Percentiles rank a stretch among this genome's conserved stretches.
Evolutionary conservation across 2,113 vertebrate species (phyloP).

Genomic region (Megaceryle torquata): DNA sequence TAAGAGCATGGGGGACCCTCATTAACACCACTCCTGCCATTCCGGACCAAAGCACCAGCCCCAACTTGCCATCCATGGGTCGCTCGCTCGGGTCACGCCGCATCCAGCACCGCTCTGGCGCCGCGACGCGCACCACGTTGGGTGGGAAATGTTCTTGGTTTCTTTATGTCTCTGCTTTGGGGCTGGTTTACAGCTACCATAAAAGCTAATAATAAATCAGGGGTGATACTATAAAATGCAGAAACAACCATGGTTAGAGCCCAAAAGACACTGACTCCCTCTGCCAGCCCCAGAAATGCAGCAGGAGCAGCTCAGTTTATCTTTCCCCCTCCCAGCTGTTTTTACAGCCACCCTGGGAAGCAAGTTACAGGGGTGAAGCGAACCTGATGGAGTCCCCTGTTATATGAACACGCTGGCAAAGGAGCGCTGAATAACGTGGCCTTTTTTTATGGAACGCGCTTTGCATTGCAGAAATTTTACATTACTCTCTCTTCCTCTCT

Average conservation of each 20-base stretch:
- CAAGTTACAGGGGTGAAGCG: background rate
- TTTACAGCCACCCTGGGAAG: background rate
- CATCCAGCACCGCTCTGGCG: background rate
- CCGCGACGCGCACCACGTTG: background rate
- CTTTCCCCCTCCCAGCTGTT: background rate
- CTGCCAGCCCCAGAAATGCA: background rate
- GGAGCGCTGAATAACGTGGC: background rate
- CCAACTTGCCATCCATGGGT: fast-evolving
- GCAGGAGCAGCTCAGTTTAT: background rate
- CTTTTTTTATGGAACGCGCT: background rate
- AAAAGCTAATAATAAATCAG: slow-evolving; percentile 68
- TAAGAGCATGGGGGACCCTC: background rate
- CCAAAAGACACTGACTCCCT: background rate
- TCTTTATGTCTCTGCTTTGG: slow-evolving; percentile 62
- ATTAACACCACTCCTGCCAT: fast-evolving
- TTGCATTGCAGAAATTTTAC: slow-evolving; percentile 55
- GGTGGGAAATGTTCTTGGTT: slow-evolving; percentile 1
- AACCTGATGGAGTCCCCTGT: background rate
- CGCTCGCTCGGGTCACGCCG: background rate
- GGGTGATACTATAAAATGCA: slow-evolving; percentile 13
- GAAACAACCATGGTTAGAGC: background rate
- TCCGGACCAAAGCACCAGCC: fast-evolving
- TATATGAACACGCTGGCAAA: background rate
- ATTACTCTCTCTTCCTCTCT: background rate
- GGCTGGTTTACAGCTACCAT: slow-evolving; percentile 61